Conservation (phyloP, 2,797 vertebrate genomes). For the Potorous gilbertii region DNA sequence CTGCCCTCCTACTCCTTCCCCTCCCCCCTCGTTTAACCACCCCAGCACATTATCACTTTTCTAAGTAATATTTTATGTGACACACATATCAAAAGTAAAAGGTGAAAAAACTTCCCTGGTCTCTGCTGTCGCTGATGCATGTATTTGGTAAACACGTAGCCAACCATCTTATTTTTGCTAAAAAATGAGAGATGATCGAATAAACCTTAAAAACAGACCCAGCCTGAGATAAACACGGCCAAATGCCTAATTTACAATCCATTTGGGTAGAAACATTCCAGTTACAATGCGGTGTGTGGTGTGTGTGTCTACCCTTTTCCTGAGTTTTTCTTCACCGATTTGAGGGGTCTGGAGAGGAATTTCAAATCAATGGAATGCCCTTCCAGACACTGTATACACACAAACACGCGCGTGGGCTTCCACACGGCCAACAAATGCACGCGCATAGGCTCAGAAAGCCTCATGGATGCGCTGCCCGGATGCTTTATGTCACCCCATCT, state of each 20-base stretch:
- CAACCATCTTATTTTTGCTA: slow-evolving; percentile 59
- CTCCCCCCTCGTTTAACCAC: background rate
- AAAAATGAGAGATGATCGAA: slow-evolving; percentile 47
- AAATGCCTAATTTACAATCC: slow-evolving; percentile 43
- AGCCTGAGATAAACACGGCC: slow-evolving; percentile 60
- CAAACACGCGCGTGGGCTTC: slow-evolving; percentile 15
- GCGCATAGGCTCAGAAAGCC: no score
- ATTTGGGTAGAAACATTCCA: slow-evolving; percentile 52
- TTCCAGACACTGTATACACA: no score
- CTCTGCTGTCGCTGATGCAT: background rate
- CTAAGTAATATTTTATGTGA: slow-evolving; percentile 16
- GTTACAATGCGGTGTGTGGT: slow-evolving; percentile 46
- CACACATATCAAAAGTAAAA: slow-evolving; percentile 45
- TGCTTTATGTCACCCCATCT: background rate
- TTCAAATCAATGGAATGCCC: slow-evolving; percentile 1
- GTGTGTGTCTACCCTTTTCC: slow-evolving; percentile 1
- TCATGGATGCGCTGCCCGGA: no score
- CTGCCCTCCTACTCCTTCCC: no score
- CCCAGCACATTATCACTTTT: background rate
- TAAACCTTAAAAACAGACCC: slow-evolving; percentile 52
- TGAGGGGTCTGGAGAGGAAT: slow-evolving; percentile 10
- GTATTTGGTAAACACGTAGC: slow-evolving; percentile 44
- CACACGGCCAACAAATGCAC: no score
- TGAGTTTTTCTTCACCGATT: slow-evolving; percentile 20
- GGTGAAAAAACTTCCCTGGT: slow-evolving; percentile 26